A percentile compares a stretch with the other conserved stretches of the same genome.
Evolutionary conservation across 2,113 vertebrate genomes (phyloP).

Genomic region (Noturus placidus): DNA sequence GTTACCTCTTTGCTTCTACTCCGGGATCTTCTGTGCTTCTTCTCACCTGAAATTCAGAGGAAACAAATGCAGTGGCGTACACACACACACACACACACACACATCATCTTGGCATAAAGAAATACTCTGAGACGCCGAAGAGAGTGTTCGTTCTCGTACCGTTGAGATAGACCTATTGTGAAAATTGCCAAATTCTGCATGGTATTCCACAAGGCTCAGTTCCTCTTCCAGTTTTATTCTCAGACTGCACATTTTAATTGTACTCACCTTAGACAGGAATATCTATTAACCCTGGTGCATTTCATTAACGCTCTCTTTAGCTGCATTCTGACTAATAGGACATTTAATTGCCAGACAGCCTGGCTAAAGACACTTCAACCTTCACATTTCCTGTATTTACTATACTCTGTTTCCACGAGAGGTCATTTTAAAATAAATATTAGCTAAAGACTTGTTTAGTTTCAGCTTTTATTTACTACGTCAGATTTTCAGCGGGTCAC

Average conservation of each 20-base stretch:
- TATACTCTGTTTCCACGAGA: no score
- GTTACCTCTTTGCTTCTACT: conserved; percentile 99
- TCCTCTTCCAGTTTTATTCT: background rate
- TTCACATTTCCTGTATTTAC: no score
- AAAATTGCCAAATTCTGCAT: background rate
- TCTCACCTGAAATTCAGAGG: conserved; percentile 66
- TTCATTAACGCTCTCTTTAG: no score
- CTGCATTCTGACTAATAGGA: no score
- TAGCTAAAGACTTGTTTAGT: no score
- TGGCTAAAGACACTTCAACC: no score
- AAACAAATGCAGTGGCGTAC: background rate
- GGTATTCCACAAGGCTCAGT: background rate
- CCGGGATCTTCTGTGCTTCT: conserved; percentile 88
- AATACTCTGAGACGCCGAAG: background rate
- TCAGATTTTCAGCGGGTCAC: no score
- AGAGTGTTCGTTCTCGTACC: background rate
- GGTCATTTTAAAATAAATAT: no score
- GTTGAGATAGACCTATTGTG: background rate
- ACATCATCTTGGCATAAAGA: background rate
- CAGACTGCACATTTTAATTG: no score
- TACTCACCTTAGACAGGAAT: background rate
- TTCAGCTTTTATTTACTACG: no score
- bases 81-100: background rate
- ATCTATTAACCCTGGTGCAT: background rate
- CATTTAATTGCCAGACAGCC: no score